phyloP scores from a whole-genome alignment of 1,140 invertebrate genomes.

The Branchinecta lindahli region DNA sequence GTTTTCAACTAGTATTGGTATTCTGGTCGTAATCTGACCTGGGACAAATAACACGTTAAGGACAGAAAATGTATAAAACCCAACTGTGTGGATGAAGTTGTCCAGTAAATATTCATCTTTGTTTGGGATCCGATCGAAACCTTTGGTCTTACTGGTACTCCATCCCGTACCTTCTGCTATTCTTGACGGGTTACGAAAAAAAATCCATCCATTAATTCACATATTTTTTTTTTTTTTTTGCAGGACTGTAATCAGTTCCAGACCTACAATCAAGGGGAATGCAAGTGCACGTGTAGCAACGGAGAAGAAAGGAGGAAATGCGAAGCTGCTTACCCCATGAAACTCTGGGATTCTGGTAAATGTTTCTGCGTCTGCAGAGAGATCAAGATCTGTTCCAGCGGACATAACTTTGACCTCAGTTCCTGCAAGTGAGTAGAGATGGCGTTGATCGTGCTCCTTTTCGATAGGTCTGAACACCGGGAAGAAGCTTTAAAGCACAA shows the following conservation, averaged over 20 bases:
- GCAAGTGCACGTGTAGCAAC: conserved; percentile 43
- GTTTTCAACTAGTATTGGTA: too few relatives aligned
- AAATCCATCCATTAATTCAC: background rate
- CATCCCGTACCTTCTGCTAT: background rate
- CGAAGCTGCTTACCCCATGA: conserved; percentile 26
- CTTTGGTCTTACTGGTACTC: too few relatives aligned
- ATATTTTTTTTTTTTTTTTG: conserved; percentile 23
- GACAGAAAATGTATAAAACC: too few relatives aligned
- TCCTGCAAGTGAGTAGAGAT: conserved; percentile 38
- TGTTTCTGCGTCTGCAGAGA: conserved; percentile 43
- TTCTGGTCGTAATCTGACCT: too few relatives aligned
- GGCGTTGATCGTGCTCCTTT: background rate
- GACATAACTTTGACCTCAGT: conserved; percentile 40
- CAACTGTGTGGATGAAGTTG: too few relatives aligned
- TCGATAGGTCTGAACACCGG: background rate
- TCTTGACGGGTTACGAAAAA: background rate
- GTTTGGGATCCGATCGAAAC: too few relatives aligned
- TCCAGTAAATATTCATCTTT: too few relatives aligned
- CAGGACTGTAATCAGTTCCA: conserved; percentile 43
- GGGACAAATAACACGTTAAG: too few relatives aligned
- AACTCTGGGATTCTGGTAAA: conserved; percentile 38
- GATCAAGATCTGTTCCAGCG: conserved; percentile 39
- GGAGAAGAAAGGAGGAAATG: conserved; percentile 42
- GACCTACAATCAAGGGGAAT: conserved; percentile 38
- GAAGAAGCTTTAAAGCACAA: background rate